Conservation (phyloP, 2,113 vertebrate genomes). For the human region GRCh38 chr21:38544001-38544500, state of each 20-base stretch:
- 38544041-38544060: not conserved
- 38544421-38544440: accelerated
- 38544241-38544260: not conserved
- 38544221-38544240: not conserved
- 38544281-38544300: accelerated
- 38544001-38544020: too few species aligned
- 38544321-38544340: accelerated
- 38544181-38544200: not conserved
- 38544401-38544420: not conserved
- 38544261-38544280: accelerated
- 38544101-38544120: not conserved
- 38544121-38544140: not conserved
- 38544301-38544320: accelerated
- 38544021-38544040: too few species aligned
- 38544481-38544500: not conserved
- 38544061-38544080: not conserved
- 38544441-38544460: accelerated
- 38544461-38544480: accelerated
- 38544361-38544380: not conserved
- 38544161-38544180: not conserved
- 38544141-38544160: not conserved
- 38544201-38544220: too few species aligned
- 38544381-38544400: accelerated
- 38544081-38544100: not conserved
- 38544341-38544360: not conserved